Evolutionary conservation across 1,140 invertebrate species (phyloP).

Genomic region (Drosophila watanabei): DNA sequence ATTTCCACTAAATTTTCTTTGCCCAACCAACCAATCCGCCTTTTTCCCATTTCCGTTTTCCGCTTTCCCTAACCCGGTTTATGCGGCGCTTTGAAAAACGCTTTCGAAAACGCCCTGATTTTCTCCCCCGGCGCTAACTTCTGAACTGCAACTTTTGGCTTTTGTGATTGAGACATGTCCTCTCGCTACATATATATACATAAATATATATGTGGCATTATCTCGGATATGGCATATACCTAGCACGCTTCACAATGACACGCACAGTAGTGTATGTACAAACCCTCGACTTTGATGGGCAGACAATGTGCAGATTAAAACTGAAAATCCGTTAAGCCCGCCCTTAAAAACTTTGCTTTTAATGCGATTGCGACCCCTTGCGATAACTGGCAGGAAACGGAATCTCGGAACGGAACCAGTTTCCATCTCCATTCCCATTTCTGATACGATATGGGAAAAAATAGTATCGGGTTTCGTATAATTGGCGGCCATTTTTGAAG

Average conservation of each 20-base stretch:
- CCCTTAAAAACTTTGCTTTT: slow-evolving; percentile 56
- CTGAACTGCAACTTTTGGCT: slow-evolving; percentile 45
- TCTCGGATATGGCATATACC: slow-evolving; percentile 24
- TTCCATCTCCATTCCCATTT: slow-evolving; percentile 50
- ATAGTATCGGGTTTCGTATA: slow-evolving; percentile 77
- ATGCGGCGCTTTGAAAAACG: not conserved
- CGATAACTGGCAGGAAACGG: slow-evolving; percentile 27
- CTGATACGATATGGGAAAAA: slow-evolving; percentile 20
- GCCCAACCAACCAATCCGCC: not conserved
- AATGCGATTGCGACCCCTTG: slow-evolving; percentile 67
- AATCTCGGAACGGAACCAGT: slow-evolving; percentile 48
- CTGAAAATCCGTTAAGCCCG: slow-evolving; percentile 78
- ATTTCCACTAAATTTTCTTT: not conserved
- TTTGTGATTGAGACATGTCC: slow-evolving; percentile 31
- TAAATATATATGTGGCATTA: not conserved
- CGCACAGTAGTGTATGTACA: slow-evolving; percentile 11
- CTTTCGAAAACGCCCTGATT: slow-evolving; percentile 1
- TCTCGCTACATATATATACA: not conserved
- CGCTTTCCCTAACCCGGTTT: not conserved
- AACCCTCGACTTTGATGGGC: slow-evolving; percentile 36
- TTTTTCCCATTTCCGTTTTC: slow-evolving; percentile 12
- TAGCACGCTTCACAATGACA: slow-evolving; percentile 25
- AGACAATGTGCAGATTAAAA: slow-evolving; percentile 71
- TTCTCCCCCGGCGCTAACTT: slow-evolving; percentile 36
- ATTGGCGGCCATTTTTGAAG: slow-evolving; percentile 76